phyloP scores from a whole-genome alignment of 2,888 invertebrate species.

The Tridacna crocea region DNA sequence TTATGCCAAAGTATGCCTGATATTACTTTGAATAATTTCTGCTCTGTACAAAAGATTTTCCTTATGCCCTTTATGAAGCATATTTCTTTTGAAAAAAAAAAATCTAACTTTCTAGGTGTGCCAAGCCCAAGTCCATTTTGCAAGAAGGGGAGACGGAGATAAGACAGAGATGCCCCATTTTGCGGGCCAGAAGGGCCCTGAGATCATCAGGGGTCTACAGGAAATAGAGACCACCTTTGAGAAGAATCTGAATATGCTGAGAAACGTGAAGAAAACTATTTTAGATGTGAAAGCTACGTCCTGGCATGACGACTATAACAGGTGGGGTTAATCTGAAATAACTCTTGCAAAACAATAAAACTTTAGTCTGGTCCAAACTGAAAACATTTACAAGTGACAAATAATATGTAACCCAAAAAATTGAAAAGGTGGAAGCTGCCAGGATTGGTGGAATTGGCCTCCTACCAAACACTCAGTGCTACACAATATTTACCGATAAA shows the following conservation, averaged over 20 bases:
- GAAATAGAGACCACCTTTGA: conserved; percentile 91
- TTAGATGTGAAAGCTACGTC: conserved; percentile 85
- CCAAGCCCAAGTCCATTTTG: conserved; percentile 94
- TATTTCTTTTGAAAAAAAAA: too few relatives aligned
- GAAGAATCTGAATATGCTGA: conserved; percentile 87
- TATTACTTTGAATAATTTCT: too few relatives aligned
- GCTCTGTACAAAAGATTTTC: too few relatives aligned
- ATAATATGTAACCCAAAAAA: too few relatives aligned
- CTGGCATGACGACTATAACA: conserved; percentile 91
- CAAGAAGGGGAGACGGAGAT: conserved; percentile 89
- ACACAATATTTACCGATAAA: too few relatives aligned
- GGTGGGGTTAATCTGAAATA: conserved; percentile 62
- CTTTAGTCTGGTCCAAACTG: background rate
- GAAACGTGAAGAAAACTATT: conserved; percentile 86
- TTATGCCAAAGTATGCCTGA: too few relatives aligned
- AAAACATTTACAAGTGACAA: background rate
- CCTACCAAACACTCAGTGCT: too few relatives aligned
- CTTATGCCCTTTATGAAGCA: too few relatives aligned
- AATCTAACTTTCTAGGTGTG: conserved; percentile 88
- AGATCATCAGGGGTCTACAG: conserved; percentile 83
- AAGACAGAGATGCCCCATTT: conserved; percentile 90
- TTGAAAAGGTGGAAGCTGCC: too few relatives aligned
- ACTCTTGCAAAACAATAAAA: too few relatives aligned
- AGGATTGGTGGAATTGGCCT: too few relatives aligned
- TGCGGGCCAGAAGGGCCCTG: conserved; percentile 88